Evolutionary conservation across 1,140 invertebrate species (phyloP), one percentile per base, ranked within the genome.

Genomic region (Ctenoplectra terminalis): DNA sequence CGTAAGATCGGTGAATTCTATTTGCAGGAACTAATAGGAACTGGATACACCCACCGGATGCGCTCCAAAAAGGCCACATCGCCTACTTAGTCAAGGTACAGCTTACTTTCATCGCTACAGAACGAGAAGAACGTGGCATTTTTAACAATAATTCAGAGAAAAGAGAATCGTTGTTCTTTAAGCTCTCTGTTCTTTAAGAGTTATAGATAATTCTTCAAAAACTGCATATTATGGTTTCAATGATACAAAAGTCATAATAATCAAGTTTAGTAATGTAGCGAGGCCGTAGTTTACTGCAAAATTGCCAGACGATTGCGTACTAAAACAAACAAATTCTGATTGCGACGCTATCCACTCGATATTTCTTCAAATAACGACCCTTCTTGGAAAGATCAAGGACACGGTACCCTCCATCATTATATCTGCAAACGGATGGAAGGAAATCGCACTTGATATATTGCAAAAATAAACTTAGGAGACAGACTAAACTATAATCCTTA

Each of bases 61-160:
- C 97, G n/a, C 95, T 99, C 9, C 96, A 98, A 89, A 98, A 97
- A 93, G 98, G 98, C 73, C 98, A 99, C 91, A 98, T 99, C 84
- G 98, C 97, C 54, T 99, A 99, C 95, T 96, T 99, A 94, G 98
- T 99, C 93, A 99, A 99, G 96, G 98, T 99, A 95, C n/a, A 43
- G 60, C 40, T 34, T n/a, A 56, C 34, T 73, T 54, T 54, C 31
- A n/a, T 40, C 50, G n/a, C 5, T 66, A 50, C 6, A 56, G 1
- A 50, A 63, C 56, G 23, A 48, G n/a, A 11, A 26, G 26, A 37
- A 63, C 9, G 15, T 37, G 3, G 34, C 31, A 61, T 2, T 17
- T 43, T 26, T 26, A 23, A 1, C 7, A 8, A 20, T 0, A 17
- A 1, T 67, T 20, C 7, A 2, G 20, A 13, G 9, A 34, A 50